Evolutionary conservation across 1,140 invertebrate genomes (phyloP).

Genomic region (Neelides sp.): DNA sequence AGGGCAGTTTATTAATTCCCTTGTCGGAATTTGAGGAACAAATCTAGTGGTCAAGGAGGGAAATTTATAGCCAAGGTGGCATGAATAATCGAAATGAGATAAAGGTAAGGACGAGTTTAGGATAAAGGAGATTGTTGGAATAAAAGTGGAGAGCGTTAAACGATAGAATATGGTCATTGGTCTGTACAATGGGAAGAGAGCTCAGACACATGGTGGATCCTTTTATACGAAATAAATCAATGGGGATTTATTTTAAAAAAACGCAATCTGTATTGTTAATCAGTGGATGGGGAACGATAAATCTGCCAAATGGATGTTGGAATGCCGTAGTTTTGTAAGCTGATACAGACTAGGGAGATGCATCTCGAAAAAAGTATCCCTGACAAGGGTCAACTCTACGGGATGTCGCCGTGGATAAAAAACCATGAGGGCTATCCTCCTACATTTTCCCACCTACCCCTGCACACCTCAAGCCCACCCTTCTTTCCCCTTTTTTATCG

Average conservation of each 20-base stretch:
- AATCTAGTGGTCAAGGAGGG: constrained; percentile 13
- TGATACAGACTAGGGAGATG: constrained; percentile 31
- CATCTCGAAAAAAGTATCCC: constrained; percentile 28
- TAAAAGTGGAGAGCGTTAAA: neutral
- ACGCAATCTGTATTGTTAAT: constrained; percentile 33
- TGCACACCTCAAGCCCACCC: neutral
- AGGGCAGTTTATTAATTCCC: constrained; percentile 19
- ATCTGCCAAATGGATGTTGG: constrained; percentile 33
- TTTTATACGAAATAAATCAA: constrained; percentile 33
- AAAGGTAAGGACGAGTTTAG: constrained; percentile 18
- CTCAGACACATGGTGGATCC: constrained; percentile 20
- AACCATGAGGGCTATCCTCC: constrained; percentile 27
- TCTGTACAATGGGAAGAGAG: constrained; percentile 21
- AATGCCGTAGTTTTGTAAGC: constrained; percentile 33
- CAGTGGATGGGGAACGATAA: constrained; percentile 33
- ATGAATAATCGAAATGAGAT: constrained; percentile 33
- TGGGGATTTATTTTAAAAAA: constrained; percentile 33
- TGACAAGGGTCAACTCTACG: constrained; percentile 33
- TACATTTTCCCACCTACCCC: constrained; percentile 29
- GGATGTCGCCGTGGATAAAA: constrained; percentile 31
- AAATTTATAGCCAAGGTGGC: constrained; percentile 31
- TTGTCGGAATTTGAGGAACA: constrained; percentile 23
- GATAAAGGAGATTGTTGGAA: constrained; percentile 10
- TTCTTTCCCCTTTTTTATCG: too few species aligned
- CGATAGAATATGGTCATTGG: constrained; percentile 26